Conservation (phyloP, 2,113 vertebrate genomes). For the Myanophis thanlyinensis region DNA sequence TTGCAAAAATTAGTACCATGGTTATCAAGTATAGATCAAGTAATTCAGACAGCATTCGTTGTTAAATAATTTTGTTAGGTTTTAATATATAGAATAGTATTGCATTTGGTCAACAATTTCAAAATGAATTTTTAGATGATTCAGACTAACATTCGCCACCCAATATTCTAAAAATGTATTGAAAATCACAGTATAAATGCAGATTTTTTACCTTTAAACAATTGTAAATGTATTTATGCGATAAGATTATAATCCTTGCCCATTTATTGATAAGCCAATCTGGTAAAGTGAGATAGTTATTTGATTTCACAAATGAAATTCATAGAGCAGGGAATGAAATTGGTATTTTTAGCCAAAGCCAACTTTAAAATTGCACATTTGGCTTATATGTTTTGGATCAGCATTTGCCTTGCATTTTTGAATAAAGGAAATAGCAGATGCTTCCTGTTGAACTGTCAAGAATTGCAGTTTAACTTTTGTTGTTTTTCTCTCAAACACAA, state of each 20-base stretch:
- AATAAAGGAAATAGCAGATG: slow-evolving; percentile 66
- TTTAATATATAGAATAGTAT: neutral
- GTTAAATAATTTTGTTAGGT: neutral
- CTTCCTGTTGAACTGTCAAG: slow-evolving; percentile 66
- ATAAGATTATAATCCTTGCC: neutral
- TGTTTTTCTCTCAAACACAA: slow-evolving; percentile 35
- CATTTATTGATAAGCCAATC: neutral
- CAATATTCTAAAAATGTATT: neutral
- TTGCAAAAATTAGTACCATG: neutral
- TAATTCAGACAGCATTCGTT: neutral
- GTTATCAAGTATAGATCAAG: neutral
- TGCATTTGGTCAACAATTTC: neutral
- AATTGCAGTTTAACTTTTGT: slow-evolving; percentile 59
- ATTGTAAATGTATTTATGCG: neutral
- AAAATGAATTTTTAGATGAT: neutral
- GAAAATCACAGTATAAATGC: neutral
- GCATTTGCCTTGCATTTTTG: slow-evolving; percentile 59
- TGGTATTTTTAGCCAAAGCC: neutral
- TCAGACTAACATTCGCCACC: neutral
- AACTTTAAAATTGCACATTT: slow-evolving; percentile 18
- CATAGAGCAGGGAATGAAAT: neutral
- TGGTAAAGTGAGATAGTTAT: neutral
- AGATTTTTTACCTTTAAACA: neutral
- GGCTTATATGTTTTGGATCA: slow-evolving; percentile 46
- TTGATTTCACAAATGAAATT: neutral